Evolutionary conservation across 2,797 vertebrate genomes (phyloP), one percentile per base, ranked within the genome.

Genomic region (Melanotaenia nigrans): DNA sequence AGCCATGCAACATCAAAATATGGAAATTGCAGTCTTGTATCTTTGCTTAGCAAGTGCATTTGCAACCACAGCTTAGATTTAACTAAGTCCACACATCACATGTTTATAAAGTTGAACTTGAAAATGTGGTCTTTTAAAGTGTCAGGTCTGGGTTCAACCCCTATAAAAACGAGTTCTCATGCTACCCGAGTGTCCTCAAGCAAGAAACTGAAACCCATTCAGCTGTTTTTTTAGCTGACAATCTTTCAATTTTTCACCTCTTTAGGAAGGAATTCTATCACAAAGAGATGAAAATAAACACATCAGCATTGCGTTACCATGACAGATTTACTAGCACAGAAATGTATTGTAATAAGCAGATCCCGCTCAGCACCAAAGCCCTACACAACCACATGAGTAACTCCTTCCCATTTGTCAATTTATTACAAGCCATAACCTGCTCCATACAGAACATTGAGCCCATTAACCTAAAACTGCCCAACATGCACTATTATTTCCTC

Each of bases 41-140:
- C 76, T 79, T 82, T 84, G 81, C 87, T 79, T 58, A 79, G 74
- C 55, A 63, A 81, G 75, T 84, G 65, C 84, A 85, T 87, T 79
- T 79, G 59, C 57, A 77, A 76, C 75, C 73, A 63, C 47, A 62
- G 75, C 65, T 76, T 71, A 45, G 59, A 75, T 86, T 79, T 78
- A 71, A 81, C 77, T 54, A 33, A 66, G 69, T 77, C 64, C 64
- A 49, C 12, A 1, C 70, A 5, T 63, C 69, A 57, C 49, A 60
- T 65, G 73, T 73, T 78, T 71, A 71, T 61, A 68, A n/a, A 69
- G 28, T 69, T 66, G 35, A 81, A 84, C 77, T 77, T 73, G 73
- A 65, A 72, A 71, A 78, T 79, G 25, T 73, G 62, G 61, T 33
- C 33, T 71, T 77, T 77, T 51, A 30, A 79, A 83, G 73, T 70